Evolutionary conservation across 2,888 invertebrate genomes (phyloP), one percentile per base, ranked within the genome.

Genomic region (Caenorhabditis doughertyi): DNA sequence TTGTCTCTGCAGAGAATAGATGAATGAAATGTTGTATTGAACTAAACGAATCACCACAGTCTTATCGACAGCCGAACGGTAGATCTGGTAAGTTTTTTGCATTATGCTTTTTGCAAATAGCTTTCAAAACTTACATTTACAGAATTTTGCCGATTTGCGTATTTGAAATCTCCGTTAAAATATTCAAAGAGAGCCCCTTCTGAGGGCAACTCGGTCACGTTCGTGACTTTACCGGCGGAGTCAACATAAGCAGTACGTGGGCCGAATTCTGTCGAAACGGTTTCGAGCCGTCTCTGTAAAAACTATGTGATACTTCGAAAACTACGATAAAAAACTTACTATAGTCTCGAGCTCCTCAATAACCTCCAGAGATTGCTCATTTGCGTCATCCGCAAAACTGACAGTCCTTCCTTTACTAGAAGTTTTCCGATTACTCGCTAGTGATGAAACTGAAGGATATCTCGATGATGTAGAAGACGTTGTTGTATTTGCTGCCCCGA

Each of bases 311-410:
- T 18, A 18, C 2, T 18, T 47, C 44, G 18, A 7, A 42, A 23
- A 3, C 7, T 1, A 44, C 5, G 29, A 3, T 13, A 16, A 55
- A 53, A 1, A 16, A 29, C 42, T 56, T 25, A 79, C 79, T 71
- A 79, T 79, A 13, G 42, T 11, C 21, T 79, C 71, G 0, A 32
- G 42, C 16, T 53, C 62, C 25, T 56, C 47, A 21, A 49, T n/a
- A 67, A 35, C 47, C 18, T 70, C 58, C 44, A 73, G 35, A 23
- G 73, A 39, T 21, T 60, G 47, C 21, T 60, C 49, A n/a, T 62
- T 32, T 18, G 62, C 55, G 13, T 70, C 55, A 51, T 79, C 77
- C 0, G 70, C 77, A 62, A 67, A 76, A 51, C 67, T 68, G 16
- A 76, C 68, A 1, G 60, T 55, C 60, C 76, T 55, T 29, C 60